Conservation (phyloP, 2,797 vertebrate species). For the Anniella stebbinsi region DNA sequence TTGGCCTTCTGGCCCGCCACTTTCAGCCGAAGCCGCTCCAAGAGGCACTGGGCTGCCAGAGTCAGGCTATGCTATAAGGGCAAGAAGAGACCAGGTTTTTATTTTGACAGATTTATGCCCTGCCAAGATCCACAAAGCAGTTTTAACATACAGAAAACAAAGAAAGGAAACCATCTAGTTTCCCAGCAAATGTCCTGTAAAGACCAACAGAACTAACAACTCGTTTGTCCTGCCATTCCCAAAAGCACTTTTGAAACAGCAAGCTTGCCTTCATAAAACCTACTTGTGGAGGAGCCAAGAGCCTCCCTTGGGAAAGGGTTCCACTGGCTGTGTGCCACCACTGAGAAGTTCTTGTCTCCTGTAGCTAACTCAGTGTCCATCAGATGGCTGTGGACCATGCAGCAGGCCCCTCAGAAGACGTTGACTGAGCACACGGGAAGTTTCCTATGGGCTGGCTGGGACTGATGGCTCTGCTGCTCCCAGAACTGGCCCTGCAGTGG, state of each 20-base stretch:
- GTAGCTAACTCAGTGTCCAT: too few relatives aligned
- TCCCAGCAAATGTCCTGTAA: neutral
- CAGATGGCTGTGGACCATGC: neutral
- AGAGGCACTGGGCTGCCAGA: conserved; percentile 63
- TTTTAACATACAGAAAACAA: neutral
- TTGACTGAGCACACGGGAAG: neutral
- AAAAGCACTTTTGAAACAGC: neutral
- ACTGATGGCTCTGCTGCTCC: neutral
- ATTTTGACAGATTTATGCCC: neutral
- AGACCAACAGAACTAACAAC: too few relatives aligned
- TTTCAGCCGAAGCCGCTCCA: conserved; percentile 63
- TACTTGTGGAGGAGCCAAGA: neutral
- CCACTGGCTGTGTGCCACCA: neutral
- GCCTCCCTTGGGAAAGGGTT: neutral
- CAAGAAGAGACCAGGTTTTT: neutral
- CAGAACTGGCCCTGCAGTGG: neutral
- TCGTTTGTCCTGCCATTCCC: neutral
- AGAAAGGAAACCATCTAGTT: neutral
- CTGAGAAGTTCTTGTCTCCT: too few relatives aligned
- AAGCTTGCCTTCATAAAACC: neutral
- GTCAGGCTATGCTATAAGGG: conserved; percentile 72
- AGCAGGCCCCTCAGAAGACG: neutral
- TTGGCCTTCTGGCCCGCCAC: conserved; percentile 16
- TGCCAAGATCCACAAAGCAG: neutral
- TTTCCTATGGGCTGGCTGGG: neutral